A percentile compares a stretch with the other conserved stretches of the same genome.
phyloP scores from a whole-genome alignment of 2,888 invertebrate species.

The Cephus rjabovi region DNA sequence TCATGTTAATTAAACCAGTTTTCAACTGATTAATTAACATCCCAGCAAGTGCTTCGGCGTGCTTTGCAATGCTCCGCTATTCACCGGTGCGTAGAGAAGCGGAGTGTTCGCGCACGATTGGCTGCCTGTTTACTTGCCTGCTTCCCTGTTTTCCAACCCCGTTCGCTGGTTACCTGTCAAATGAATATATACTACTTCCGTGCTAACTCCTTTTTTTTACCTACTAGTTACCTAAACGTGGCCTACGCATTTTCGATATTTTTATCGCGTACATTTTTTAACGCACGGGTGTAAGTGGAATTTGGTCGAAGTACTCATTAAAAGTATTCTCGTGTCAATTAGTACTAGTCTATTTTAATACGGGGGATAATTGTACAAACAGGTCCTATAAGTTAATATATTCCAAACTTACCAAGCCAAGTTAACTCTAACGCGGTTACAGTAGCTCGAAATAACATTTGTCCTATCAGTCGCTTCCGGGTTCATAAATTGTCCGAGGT shows the following conservation, averaged over 20 bases:
- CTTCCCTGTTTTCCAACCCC: neutral
- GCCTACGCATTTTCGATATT: neutral
- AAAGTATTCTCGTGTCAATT: neutral
- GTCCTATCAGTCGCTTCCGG: no score
- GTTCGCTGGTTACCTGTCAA: neutral
- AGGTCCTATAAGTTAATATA: neutral
- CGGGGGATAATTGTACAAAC: neutral
- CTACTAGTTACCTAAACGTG: neutral
- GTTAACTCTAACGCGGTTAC: no score
- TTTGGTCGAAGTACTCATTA: neutral
- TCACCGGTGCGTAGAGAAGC: neutral
- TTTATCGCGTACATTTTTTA: neutral
- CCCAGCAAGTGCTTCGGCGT: neutral
- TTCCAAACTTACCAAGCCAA: neutral
- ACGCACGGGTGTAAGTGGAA: neutral
- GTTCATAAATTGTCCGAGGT: no score
- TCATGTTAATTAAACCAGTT: conserved; percentile 40
- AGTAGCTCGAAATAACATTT: no score
- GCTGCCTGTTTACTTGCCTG: neutral
- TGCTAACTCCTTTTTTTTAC: neutral
- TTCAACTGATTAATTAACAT: conserved; percentile 37
- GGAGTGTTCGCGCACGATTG: neutral
- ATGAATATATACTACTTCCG: neutral
- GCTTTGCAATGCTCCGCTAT: neutral
- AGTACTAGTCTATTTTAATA: neutral